These are phyloP conservation scores for Sarcophilus harrisii DNA, from an alignment of 2,797 vertebrate species.

Conservation along the genomic window DNA sequence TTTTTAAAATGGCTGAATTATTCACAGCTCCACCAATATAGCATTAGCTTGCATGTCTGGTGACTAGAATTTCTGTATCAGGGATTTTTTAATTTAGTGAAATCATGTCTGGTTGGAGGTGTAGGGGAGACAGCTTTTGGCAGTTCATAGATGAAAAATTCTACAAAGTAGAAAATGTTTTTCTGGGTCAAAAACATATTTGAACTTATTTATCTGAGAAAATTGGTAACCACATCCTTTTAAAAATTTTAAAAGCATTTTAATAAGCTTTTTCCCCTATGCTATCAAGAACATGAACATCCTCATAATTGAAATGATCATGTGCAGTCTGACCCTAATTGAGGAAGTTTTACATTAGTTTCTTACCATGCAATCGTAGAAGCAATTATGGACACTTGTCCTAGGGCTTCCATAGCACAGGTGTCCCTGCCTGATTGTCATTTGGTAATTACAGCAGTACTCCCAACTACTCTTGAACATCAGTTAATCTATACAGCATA, in stretches of 20 bases:
- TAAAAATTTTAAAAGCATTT: slow-evolving; percentile 43
- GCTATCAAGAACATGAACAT: slow-evolving; percentile 62
- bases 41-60: background rate
- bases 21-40: background rate
- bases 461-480: slow-evolving; percentile 73
- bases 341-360: slow-evolving; percentile 75
- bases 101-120: background rate
- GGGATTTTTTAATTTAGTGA: background rate
- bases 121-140: background rate
- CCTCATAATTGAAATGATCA: slow-evolving; percentile 73
- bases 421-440: slow-evolving; percentile 84
- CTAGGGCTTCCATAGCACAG: slow-evolving; percentile 80
- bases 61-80: background rate
- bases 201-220: slow-evolving; percentile 20
- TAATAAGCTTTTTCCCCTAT: slow-evolving; percentile 55
- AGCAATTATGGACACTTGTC: slow-evolving; percentile 85
- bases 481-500: slow-evolving; percentile 68
- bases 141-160: slow-evolving; percentile 16
- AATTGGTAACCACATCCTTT: slow-evolving; percentile 48
- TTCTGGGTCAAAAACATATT: background rate
- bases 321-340: slow-evolving; percentile 75
- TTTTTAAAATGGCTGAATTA: slow-evolving; percentile 20
- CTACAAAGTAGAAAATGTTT: slow-evolving; percentile 10
- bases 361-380: slow-evolving; percentile 80
- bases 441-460: slow-evolving; percentile 82